These are phyloP conservation scores for Rhadinocentrus ornatus DNA, from an alignment of 2,797 vertebrate genomes.

Conservation along the genomic window DNA sequence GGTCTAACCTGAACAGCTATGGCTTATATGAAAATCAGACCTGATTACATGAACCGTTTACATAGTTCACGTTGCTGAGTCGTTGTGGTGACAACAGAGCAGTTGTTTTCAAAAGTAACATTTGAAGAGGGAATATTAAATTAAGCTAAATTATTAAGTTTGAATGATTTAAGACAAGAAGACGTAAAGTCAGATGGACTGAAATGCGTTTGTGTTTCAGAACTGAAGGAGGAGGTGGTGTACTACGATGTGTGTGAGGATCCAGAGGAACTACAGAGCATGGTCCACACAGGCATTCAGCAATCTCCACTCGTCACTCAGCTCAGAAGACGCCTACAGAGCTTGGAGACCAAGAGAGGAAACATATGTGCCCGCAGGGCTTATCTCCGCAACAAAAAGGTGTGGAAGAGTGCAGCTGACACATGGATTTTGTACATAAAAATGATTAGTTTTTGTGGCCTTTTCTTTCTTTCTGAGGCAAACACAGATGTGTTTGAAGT, in stretches of 20 bases:
- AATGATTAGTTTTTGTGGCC: not conserved
- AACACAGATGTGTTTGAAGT: not conserved
- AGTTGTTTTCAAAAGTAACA: not conserved
- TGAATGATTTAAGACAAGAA: not conserved
- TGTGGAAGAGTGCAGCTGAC: slow-evolving; percentile 34
- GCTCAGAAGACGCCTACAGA: slow-evolving; percentile 83
- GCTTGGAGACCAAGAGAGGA: slow-evolving; percentile 88
- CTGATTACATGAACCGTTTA: not conserved
- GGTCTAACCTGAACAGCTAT: not conserved
- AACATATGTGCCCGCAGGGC: slow-evolving; percentile 89
- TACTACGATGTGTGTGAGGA: slow-evolving; percentile 95
- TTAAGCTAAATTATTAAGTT: not conserved
- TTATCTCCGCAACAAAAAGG: slow-evolving; percentile 92
- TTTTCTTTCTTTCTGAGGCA: fast-evolving
- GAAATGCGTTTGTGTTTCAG: slow-evolving; percentile 75
- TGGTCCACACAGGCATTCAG: slow-evolving; percentile 64
- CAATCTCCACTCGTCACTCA: slow-evolving; percentile 64
- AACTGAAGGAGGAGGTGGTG: slow-evolving; percentile 93
- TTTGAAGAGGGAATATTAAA: not conserved
- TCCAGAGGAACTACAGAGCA: slow-evolving; percentile 86
- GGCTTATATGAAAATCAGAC: not conserved
- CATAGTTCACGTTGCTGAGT: not conserved
- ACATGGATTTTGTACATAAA: not conserved
- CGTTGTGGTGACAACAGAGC: not conserved
- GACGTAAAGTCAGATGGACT: not conserved